phyloP scores from a whole-genome alignment of 2,113 vertebrate species.

The Catharus minimus region DNA sequence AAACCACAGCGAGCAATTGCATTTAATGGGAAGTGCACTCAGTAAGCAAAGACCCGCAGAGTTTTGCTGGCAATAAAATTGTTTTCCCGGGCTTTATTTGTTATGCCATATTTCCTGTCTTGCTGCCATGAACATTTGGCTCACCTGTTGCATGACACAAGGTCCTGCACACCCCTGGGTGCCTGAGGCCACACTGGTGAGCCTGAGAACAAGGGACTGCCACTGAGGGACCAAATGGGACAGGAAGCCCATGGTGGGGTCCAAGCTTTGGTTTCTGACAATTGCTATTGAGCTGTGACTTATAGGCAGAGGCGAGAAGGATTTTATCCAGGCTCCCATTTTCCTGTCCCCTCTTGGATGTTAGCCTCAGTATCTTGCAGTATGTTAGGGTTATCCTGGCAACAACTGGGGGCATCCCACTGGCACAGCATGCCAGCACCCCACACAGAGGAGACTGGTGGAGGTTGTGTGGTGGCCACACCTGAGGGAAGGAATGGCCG shows the following conservation, averaged over 20 bases:
- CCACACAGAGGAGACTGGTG: rapidly evolving
- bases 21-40: background rate
- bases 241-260: background rate
- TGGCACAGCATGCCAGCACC: background rate
- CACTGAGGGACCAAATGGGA: background rate
- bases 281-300: rapidly evolving
- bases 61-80: conserved; percentile 8
- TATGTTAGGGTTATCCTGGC: background rate
- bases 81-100: background rate
- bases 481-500: rapidly evolving
- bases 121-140: background rate
- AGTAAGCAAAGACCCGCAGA: background rate
- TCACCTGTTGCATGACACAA: background rate
- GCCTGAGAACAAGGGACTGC: background rate
- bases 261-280: background rate
- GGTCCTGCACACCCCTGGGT: background rate
- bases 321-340: background rate
- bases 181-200: background rate
- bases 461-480: background rate
- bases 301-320: rapidly evolving
- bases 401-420: rapidly evolving
- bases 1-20: conserved; percentile 24
- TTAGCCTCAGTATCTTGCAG: background rate
- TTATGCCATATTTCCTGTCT: background rate
- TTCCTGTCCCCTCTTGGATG: background rate